Percentiles rank a stretch among this genome's conserved stretches.
phyloP scores from a whole-genome alignment of 2,888 invertebrate genomes.

The Dynastes hyllus region DNA sequence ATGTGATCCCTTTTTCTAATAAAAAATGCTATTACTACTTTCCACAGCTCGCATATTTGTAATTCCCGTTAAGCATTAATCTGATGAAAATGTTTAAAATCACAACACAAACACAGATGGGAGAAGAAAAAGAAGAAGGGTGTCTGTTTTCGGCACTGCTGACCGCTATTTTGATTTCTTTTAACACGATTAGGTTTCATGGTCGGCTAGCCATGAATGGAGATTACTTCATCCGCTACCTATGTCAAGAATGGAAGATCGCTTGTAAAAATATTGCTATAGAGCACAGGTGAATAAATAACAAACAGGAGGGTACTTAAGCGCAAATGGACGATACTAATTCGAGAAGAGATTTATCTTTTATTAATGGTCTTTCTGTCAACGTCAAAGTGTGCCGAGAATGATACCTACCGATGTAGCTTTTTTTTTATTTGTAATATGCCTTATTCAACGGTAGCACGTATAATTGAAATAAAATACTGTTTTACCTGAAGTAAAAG shows the following conservation, averaged over 20 bases:
- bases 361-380: slow-evolving; percentile 41
- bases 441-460: background rate
- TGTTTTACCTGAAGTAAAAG: background rate
- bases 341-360: slow-evolving; percentile 34
- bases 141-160: slow-evolving; percentile 19
- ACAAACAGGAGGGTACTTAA: slow-evolving; percentile 22
- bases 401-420: slow-evolving; percentile 12
- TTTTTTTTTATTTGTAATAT: background rate
- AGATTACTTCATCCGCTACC: slow-evolving; percentile 29
- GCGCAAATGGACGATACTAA: slow-evolving; percentile 35
- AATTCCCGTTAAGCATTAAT: background rate
- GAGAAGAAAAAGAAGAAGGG: background rate
- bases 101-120: background rate
- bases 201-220: slow-evolving; percentile 30
- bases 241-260: slow-evolving; percentile 26
- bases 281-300: slow-evolving; percentile 32
- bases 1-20: no score
- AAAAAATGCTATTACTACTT: no score
- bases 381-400: slow-evolving; percentile 12
- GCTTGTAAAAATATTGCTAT: slow-evolving; percentile 38
- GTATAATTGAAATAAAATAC: background rate
- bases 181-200: slow-evolving; percentile 39
- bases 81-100: background rate
- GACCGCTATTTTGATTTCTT: slow-evolving; percentile 34
- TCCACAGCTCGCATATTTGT: background rate